Percentiles rank a stretch among this genome's conserved stretches.
phyloP scores from a whole-genome alignment of 2,113 vertebrate species.

The Capreolus pygargus region DNA sequence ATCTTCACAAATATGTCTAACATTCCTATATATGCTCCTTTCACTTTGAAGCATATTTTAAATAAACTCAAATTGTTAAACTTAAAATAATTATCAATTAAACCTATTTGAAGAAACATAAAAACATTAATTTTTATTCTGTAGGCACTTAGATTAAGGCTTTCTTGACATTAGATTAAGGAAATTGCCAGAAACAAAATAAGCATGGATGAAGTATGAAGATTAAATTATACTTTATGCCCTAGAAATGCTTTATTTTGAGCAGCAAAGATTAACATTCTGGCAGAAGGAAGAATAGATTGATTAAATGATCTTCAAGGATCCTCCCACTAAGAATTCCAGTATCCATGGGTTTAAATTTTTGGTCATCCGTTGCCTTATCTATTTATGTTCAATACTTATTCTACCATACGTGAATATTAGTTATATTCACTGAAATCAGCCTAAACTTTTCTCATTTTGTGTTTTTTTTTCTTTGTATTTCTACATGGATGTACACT shows the following conservation, averaged over 20 bases:
- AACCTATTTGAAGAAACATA: neutral
- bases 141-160: neutral
- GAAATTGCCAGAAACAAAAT: neutral
- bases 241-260: neutral
- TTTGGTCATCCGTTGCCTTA: neutral
- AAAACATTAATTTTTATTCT: neutral
- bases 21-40: neutral
- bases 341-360: neutral
- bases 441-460: neutral
- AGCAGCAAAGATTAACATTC: neutral
- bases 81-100: neutral
- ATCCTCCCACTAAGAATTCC: neutral
- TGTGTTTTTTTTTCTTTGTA: neutral
- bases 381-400: neutral
- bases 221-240: neutral
- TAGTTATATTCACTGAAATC: neutral
- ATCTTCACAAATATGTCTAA: neutral
- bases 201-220: neutral
- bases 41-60: neutral
- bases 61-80: neutral
- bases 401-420: neutral
- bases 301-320: neutral
- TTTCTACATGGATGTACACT: neutral
- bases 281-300: neutral
- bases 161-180: neutral